A percentile compares a stretch with the other conserved stretches of the same genome.
Conservation (phyloP, 2,888 invertebrate species). For the Nowickia ferox region DNA sequence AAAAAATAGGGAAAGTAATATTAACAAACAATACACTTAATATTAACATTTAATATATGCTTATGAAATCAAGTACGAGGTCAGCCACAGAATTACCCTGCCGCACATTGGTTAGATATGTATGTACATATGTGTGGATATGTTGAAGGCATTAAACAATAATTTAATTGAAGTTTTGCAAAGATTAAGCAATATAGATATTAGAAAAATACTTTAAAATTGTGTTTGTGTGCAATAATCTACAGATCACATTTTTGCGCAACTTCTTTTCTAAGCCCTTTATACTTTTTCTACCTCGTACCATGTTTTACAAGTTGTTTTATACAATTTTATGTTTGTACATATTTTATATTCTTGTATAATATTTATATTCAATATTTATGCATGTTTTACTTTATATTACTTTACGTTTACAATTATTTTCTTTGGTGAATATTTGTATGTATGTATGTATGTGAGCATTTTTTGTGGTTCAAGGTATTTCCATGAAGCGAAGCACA, state of each 20-base stretch:
- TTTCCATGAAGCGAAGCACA: neutral
- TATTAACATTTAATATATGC: neutral
- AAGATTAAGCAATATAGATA: too few species aligned
- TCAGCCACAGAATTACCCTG: too few species aligned
- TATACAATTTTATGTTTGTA: conserved; percentile 8
- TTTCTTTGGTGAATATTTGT: conserved; percentile 30
- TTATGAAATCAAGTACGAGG: neutral
- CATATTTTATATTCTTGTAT: conserved; percentile 46
- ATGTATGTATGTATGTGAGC: neutral
- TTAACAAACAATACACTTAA: neutral
- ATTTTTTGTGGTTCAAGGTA: conserved; percentile 43
- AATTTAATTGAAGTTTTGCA: too few species aligned
- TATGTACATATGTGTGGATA: too few species aligned
- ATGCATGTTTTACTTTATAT: conserved; percentile 12
- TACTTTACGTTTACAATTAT: neutral
- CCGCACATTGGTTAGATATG: too few species aligned
- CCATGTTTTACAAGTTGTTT: neutral
- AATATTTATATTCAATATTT: conserved; percentile 44
- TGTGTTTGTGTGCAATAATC: too few species aligned
- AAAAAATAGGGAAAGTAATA: neutral
- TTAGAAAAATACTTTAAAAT: too few species aligned
- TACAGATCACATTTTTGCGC: too few species aligned
- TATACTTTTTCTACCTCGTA: neutral
- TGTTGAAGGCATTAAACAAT: too few species aligned
- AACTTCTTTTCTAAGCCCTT: too few species aligned